Conservation (phyloP, 2,888 invertebrate species). For the Sipunculus nudus region DNA sequence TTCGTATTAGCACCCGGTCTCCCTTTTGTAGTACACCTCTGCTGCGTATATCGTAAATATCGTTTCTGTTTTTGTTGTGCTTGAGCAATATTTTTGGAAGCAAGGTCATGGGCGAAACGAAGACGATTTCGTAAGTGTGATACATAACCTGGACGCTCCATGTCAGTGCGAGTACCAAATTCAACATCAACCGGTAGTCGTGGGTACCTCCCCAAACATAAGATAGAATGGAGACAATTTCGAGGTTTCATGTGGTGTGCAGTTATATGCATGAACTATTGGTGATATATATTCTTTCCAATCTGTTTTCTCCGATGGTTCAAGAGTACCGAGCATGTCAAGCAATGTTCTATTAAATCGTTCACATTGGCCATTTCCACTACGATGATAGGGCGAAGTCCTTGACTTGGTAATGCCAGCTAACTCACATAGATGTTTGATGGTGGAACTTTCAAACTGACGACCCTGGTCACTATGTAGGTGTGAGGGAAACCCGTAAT, state of each 20-base stretch:
- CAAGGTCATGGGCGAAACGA: too few species aligned
- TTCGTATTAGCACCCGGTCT: too few species aligned
- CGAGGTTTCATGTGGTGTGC: slow-evolving; percentile 4
- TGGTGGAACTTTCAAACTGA: neutral
- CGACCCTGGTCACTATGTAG: slow-evolving; percentile 8
- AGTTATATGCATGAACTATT: slow-evolving; percentile 26
- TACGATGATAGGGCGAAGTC: slow-evolving; percentile 20
- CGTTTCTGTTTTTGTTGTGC: too few species aligned
- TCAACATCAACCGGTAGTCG: slow-evolving; percentile 7
- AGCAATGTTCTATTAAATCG: slow-evolving; percentile 40
- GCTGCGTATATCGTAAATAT: too few species aligned
- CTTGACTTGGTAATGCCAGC: slow-evolving; percentile 1
- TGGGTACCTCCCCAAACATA: slow-evolving; percentile 9
- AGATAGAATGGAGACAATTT: slow-evolving; percentile 7
- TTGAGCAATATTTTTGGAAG: too few species aligned
- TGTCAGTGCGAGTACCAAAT: too few species aligned
- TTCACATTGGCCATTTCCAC: slow-evolving; percentile 38
- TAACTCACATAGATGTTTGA: slow-evolving; percentile 4
- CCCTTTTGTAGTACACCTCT: too few species aligned
- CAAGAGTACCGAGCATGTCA: slow-evolving; percentile 29
- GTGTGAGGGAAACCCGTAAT: slow-evolving; percentile 26
- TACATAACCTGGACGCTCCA: too few species aligned
- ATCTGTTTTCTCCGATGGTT: slow-evolving; percentile 23
- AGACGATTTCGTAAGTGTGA: too few species aligned
- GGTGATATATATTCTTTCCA: slow-evolving; percentile 35